phyloP scores from a whole-genome alignment of 2,888 invertebrate species.

The Miltochrista miniata region DNA sequence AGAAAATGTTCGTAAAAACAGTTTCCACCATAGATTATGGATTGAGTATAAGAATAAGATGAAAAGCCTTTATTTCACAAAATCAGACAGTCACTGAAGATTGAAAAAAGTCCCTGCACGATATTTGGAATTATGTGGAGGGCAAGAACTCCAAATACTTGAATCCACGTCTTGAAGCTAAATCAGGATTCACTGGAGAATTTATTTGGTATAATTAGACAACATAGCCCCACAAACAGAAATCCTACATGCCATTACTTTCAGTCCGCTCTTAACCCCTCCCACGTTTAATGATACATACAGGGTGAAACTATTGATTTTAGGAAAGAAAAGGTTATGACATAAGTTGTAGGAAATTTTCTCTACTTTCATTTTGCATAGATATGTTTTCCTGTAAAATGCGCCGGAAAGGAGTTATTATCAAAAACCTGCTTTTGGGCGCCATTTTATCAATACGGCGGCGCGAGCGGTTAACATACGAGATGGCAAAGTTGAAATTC shows the following conservation, averaged over 20 bases:
- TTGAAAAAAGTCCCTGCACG: neutral
- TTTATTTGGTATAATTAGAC: constrained; percentile 11
- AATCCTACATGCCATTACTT: neutral
- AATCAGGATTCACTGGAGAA: constrained; percentile 13
- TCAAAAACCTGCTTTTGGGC: no score
- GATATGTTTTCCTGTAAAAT: no score
- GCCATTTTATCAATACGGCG: no score
- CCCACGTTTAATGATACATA: no score
- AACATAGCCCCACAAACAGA: constrained; percentile 8
- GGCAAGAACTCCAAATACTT: constrained; percentile 7
- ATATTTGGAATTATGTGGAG: neutral
- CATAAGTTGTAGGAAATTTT: no score
- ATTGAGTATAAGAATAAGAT: neutral
- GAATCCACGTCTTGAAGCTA: constrained; percentile 5
- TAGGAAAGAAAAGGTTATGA: no score
- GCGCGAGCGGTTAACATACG: no score
- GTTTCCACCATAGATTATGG: neutral
- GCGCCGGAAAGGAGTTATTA: no score
- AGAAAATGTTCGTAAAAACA: neutral
- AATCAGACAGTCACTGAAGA: neutral
- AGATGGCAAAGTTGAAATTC: no score
- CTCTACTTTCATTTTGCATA: no score
- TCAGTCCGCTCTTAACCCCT: neutral
- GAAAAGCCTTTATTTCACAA: neutral
- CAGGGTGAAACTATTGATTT: no score